Percentiles rank a stretch among this genome's conserved stretches.
Conservation (phyloP, 1,140 invertebrate genomes). For the Hermetia illucens region DNA sequence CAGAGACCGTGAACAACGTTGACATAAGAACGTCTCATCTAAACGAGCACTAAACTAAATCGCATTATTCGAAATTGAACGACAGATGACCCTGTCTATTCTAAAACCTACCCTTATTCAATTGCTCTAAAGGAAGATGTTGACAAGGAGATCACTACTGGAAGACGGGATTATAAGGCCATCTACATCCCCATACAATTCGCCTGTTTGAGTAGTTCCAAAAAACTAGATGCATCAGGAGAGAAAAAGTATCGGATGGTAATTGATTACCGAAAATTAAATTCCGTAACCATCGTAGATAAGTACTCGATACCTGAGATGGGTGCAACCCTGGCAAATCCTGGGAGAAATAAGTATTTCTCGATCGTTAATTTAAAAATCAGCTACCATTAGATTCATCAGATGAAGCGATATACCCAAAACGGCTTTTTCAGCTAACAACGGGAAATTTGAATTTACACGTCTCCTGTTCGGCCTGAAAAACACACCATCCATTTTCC, state of each 20-base stretch:
- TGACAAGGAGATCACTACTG: no score
- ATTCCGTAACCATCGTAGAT: conserved; percentile 29
- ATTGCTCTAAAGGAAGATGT: no score
- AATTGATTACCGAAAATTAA: conserved; percentile 27
- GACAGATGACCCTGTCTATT: no score
- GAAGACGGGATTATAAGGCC: no score
- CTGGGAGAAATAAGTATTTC: conserved; percentile 28
- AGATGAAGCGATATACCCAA: conserved; percentile 22
- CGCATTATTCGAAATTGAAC: no score
- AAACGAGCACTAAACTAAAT: no score
- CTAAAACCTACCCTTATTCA: no score
- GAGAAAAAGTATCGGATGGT: conserved; percentile 15
- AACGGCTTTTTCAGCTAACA: conserved; percentile 26
- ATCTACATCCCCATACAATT: no score
- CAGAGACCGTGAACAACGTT: no score
- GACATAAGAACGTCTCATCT: no score
- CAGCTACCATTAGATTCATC: conserved; percentile 34
- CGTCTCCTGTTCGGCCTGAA: conserved; percentile 12
- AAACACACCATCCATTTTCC: conserved; percentile 11
- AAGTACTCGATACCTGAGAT: conserved; percentile 34
- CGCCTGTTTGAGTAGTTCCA: no score
- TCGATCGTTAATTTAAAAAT: conserved; percentile 26
- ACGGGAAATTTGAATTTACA: conserved; percentile 12
- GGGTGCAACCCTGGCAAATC: conserved; percentile 23
- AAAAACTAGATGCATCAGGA: conserved; percentile 10